phyloP scores from a whole-genome alignment of 2,797 vertebrate species.

The Anableps anableps region DNA sequence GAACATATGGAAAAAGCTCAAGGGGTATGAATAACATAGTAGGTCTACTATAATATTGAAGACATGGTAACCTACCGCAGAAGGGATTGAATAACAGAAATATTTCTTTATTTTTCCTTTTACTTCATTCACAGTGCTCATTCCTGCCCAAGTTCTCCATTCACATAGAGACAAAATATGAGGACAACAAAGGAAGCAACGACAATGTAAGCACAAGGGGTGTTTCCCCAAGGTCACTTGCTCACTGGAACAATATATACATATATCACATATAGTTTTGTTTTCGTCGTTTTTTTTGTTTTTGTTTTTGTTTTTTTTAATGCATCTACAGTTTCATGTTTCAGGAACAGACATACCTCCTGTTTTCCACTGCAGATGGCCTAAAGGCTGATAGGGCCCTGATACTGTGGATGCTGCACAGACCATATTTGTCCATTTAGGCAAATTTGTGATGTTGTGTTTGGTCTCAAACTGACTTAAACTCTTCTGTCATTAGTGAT shows the following conservation, averaged over 20 bases:
- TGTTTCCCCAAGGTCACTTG: constrained; percentile 2
- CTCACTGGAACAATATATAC: neutral
- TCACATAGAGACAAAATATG: constrained; percentile 95
- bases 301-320: neutral
- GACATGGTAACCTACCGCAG: neutral
- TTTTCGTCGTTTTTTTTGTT: neutral
- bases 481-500: constrained; percentile 2
- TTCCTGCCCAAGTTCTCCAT: constrained; percentile 97
- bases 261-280: neutral
- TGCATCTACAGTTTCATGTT: constrained; percentile 7
- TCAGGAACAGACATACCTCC: constrained; percentile 9
- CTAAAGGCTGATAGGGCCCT: neutral
- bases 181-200: constrained; percentile 87
- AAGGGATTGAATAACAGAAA: neutral
- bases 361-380: constrained; percentile 2
- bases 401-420: constrained; percentile 2
- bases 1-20: neutral
- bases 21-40: neutral
- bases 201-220: constrained; percentile 86
- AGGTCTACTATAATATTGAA: neutral
- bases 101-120: constrained; percentile 32
- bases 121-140: constrained; percentile 84
- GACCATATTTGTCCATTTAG: neutral
- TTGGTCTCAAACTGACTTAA: neutral
- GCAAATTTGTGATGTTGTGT: constrained; percentile 8